These are phyloP conservation scores for Desmophyllum pertusum DNA, from an alignment of 92 coral and sea anemone genomes.

Conservation along the genomic window DNA sequence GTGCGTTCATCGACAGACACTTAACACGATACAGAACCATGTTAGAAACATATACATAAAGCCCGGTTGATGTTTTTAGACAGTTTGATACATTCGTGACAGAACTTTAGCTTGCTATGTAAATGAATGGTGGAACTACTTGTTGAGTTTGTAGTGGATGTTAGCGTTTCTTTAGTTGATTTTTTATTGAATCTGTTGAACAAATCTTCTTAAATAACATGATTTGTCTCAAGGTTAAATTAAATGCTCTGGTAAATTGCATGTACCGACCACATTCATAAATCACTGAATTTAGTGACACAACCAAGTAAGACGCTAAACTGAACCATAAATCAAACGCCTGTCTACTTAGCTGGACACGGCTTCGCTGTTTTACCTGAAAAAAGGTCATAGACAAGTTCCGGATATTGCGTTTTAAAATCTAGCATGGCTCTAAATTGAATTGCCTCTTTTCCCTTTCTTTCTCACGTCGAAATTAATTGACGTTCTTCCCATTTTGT, in stretches of 20 bases:
- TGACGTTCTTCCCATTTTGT: background rate
- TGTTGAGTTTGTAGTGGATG: slow-evolving; percentile 1
- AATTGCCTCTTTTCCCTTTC: background rate
- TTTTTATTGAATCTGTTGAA: slow-evolving; percentile 12
- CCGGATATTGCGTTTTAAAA: slow-evolving; percentile 26
- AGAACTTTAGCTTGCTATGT: background rate
- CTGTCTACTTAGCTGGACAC: slow-evolving; percentile 40
- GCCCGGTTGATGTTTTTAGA: background rate
- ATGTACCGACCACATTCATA: slow-evolving; percentile 31
- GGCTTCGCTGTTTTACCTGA: slow-evolving; percentile 14
- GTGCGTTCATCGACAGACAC: background rate
- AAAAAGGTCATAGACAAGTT: slow-evolving; percentile 14
- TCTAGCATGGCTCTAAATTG: background rate
- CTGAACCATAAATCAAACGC: slow-evolving; percentile 38
- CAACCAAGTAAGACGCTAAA: slow-evolving; percentile 36
- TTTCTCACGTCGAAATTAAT: background rate
- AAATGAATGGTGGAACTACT: background rate
- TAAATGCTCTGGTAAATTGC: slow-evolving; percentile 36
- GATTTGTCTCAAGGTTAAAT: slow-evolving; percentile 47
- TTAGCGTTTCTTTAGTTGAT: slow-evolving; percentile 2
- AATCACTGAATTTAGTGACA: slow-evolving; percentile 37
- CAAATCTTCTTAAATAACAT: slow-evolving; percentile 39
- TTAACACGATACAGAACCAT: background rate
- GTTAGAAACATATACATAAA: background rate
- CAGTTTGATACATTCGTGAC: background rate